Conservation (phyloP, 2,797 vertebrate species). For the Mustela erminea region DNA sequence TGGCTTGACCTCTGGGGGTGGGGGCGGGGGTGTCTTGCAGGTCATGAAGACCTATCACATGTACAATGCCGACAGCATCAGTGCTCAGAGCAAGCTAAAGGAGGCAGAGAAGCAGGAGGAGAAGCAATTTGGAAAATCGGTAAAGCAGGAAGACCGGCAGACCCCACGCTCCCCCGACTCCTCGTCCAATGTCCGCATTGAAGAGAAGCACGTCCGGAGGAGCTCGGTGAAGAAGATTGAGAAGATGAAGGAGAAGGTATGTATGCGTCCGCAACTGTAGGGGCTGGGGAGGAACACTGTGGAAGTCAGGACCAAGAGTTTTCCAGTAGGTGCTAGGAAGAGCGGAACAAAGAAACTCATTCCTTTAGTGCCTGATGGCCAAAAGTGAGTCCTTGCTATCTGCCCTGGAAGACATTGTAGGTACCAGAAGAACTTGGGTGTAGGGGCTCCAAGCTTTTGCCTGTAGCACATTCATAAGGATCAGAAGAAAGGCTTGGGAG, state of each 20-base stretch:
- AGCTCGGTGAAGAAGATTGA: constrained; percentile 99
- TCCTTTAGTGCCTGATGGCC: background rate
- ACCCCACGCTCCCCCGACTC: constrained; percentile 97
- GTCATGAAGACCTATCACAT: constrained; percentile 99
- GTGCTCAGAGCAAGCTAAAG: constrained; percentile 98
- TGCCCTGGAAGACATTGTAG: background rate
- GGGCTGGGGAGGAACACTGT: background rate
- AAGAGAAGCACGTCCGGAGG: constrained; percentile 96
- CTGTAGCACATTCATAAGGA: background rate
- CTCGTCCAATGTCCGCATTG: constrained; percentile 92
- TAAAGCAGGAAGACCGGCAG: constrained; percentile 96
- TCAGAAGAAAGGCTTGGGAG: background rate
- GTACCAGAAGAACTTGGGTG: background rate
- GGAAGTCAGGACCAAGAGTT: background rate
- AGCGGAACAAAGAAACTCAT: background rate
- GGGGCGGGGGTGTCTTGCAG: constrained; percentile 86
- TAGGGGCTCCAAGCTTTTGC: background rate
- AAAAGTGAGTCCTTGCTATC: background rate
- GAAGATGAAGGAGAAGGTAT: constrained; percentile 99
- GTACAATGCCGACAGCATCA: constrained; percentile 99
- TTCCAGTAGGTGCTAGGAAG: background rate
- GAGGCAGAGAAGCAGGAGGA: constrained; percentile 99
- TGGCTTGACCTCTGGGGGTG: constrained; percentile 68
- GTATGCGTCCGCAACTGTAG: fast-evolving
- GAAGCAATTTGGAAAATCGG: constrained; percentile 97